phyloP scores from a whole-genome alignment of 2,888 invertebrate species.

The Acanthoscelides obtectus region DNA sequence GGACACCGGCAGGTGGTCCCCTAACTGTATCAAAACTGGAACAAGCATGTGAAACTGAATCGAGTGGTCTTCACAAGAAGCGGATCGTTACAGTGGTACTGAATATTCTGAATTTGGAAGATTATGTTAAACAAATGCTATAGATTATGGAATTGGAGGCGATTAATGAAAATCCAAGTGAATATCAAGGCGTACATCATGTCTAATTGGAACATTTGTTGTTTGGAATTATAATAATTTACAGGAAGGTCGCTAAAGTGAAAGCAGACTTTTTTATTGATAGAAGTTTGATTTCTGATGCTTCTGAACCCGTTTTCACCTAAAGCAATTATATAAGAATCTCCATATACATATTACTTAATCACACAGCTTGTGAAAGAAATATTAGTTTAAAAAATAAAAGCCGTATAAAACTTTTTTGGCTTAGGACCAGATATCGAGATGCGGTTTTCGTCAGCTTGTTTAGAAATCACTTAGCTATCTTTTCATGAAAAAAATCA shows the following conservation, averaged over 20 bases:
- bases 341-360: too few relatives aligned
- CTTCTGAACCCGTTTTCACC: too few relatives aligned
- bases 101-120: not conserved
- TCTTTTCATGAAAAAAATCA: too few relatives aligned
- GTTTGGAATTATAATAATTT: not conserved
- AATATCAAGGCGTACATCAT: not conserved
- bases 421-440: too few relatives aligned
- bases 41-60: not conserved
- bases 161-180: not conserved
- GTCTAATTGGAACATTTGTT: not conserved
- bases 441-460: too few relatives aligned
- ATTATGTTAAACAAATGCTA: not conserved
- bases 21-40: not conserved
- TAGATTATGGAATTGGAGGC: not conserved
- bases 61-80: not conserved
- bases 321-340: too few relatives aligned
- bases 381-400: too few relatives aligned
- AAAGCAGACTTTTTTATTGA: too few relatives aligned
- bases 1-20: not conserved
- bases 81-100: not conserved
- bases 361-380: too few relatives aligned
- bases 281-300: too few relatives aligned
- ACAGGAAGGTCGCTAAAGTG: not conserved
- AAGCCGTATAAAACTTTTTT: too few relatives aligned
- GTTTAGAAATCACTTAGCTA: too few relatives aligned